Conservation (phyloP, 2,888 invertebrate species). For the Melanophora roralis region DNA sequence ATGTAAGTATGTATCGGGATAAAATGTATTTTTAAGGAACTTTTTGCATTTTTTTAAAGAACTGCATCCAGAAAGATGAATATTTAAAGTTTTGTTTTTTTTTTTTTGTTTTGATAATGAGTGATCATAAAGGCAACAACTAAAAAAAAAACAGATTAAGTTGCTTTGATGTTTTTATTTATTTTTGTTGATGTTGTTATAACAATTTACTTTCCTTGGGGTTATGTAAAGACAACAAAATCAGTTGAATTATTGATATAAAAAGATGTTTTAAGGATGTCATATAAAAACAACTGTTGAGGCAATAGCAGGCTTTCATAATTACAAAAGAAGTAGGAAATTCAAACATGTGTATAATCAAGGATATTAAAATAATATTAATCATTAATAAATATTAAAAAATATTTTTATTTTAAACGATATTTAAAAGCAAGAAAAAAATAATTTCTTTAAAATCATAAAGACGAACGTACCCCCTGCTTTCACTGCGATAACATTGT, state of each 20-base stretch:
- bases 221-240: constrained; percentile 25
- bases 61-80: constrained; percentile 3
- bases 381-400: too few relatives aligned
- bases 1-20: constrained; percentile 18
- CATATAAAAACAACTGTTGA: neutral
- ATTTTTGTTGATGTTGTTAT: neutral
- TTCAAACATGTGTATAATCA: too few relatives aligned
- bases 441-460: too few relatives aligned
- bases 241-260: constrained; percentile 29
- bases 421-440: too few relatives aligned
- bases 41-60: neutral
- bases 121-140: neutral
- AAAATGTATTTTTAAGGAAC: constrained; percentile 37
- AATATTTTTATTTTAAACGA: too few relatives aligned
- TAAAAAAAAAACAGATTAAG: neutral
- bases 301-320: neutral
- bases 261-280: constrained; percentile 40
- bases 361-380: too few relatives aligned
- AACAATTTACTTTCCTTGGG: constrained; percentile 26
- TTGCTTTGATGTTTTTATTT: constrained; percentile 38
- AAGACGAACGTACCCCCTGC: too few relatives aligned
- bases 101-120: neutral
- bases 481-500: too few relatives aligned
- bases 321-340: too few relatives aligned
- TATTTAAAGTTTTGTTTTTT: constrained; percentile 42